phyloP scores from a whole-genome alignment of 2,797 vertebrate genomes.

The Knipowitschia caucasica region DNA sequence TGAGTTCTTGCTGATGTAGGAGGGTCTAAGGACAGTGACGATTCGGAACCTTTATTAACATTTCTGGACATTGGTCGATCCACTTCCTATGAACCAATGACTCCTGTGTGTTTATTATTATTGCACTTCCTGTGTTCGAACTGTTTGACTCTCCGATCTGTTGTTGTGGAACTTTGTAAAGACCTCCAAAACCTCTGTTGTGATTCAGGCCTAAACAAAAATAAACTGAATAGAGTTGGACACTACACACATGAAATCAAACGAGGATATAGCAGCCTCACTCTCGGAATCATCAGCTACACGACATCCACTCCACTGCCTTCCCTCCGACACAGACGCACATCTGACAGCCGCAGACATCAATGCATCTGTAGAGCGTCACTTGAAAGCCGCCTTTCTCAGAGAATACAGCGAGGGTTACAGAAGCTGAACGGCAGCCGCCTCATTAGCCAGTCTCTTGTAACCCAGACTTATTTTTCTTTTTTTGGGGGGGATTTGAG shows the following conservation, averaged over 20 bases:
- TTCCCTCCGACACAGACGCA: conserved; percentile 42
- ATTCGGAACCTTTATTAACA: too few species aligned
- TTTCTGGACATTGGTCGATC: too few species aligned
- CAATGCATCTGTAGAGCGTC: conserved; percentile 41
- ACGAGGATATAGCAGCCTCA: conserved; percentile 23
- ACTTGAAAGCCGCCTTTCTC: conserved; percentile 52
- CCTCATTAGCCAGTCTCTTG: conserved; percentile 69
- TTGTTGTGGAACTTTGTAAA: too few species aligned
- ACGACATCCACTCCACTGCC: conserved; percentile 42
- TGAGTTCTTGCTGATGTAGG: too few species aligned
- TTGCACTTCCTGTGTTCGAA: too few species aligned
- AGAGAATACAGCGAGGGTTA: conserved; percentile 33
- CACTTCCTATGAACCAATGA: too few species aligned
- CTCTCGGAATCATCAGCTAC: too few species aligned
- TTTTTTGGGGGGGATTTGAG: conserved; percentile 67
- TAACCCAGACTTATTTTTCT: conserved; percentile 57
- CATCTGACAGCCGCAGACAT: conserved; percentile 50
- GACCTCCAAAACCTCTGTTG: too few species aligned
- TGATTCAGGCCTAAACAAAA: background rate
- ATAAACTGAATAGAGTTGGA: conserved; percentile 34
- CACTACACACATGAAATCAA: conserved; percentile 24
- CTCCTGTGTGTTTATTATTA: too few species aligned
- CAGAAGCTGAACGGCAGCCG: conserved; percentile 47
- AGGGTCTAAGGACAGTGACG: too few species aligned
- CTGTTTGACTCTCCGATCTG: too few species aligned